A percentile compares a stretch with the other conserved stretches of the same genome.
phyloP scores from a whole-genome alignment of 2,797 vertebrate genomes.

The Zonotrichia albicollis region DNA sequence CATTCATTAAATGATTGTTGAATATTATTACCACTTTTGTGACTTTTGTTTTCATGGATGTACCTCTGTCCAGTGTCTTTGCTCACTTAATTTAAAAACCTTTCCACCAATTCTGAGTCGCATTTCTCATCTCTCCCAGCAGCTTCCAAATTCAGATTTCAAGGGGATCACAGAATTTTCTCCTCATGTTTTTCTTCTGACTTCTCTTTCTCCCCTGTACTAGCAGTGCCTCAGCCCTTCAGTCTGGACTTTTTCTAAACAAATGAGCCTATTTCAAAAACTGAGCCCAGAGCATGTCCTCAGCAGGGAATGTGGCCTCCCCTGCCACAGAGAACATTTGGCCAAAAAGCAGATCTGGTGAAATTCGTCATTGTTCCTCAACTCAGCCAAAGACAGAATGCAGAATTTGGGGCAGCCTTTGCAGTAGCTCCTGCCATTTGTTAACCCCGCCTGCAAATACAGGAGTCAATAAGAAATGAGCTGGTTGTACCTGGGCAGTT shows the following conservation, averaged over 20 bases:
- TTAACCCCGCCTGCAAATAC: not conserved
- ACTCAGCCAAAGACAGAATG: not conserved
- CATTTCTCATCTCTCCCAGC: not conserved
- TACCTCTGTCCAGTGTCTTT: not conserved
- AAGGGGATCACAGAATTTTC: not conserved
- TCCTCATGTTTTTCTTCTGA: not conserved
- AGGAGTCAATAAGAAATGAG: not conserved
- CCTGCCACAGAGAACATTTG: not conserved
- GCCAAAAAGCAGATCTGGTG: not conserved
- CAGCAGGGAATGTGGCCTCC: fast-evolving
- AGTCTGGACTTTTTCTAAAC: not conserved
- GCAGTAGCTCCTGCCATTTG: not conserved
- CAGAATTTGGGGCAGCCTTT: not conserved
- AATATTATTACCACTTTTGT: not conserved
- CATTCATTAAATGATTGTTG: not conserved
- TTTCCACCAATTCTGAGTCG: not conserved
- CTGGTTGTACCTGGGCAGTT: not conserved
- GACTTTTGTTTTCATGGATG: not conserved
- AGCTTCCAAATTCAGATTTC: not conserved
- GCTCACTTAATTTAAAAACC: not conserved
- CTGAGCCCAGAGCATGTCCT: not conserved
- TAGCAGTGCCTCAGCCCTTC: not conserved
- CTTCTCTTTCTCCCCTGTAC: not conserved
- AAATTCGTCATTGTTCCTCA: not conserved
- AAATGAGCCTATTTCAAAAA: not conserved